A percentile compares a stretch with the other conserved stretches of the same genome.
Conservation (phyloP, 2,113 vertebrate genomes). For the Psittacara wagleri region DNA sequence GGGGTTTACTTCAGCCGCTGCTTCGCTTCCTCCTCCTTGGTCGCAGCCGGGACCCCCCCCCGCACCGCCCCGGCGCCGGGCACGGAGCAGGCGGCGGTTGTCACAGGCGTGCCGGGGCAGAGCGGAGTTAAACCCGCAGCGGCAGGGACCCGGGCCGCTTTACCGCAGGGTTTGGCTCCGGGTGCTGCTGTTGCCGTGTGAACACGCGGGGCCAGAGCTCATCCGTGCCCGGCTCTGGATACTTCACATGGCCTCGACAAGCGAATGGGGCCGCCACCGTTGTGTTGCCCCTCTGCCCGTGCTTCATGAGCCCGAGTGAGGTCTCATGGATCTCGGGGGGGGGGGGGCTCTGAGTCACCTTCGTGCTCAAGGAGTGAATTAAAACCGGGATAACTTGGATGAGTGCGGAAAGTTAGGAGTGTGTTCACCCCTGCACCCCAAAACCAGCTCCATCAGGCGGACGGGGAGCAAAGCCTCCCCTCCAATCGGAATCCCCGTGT, state of each 20-base stretch:
- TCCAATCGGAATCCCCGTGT: background rate
- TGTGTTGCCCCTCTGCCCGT: background rate
- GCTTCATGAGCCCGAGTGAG: background rate
- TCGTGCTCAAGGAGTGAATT: background rate
- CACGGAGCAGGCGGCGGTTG: background rate
- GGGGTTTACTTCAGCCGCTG: background rate
- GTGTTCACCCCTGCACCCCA: fast-evolving
- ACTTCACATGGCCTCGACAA: background rate
- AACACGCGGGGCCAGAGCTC: background rate
- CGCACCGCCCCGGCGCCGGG: background rate
- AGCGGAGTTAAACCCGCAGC: background rate
- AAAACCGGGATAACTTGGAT: fast-evolving
- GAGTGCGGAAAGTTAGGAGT: background rate
- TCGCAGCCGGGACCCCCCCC: background rate
- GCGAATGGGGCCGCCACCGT: background rate
- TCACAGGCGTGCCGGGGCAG: background rate
- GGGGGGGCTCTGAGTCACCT: background rate
- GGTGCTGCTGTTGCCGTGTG: background rate
- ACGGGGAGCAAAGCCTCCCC: background rate
- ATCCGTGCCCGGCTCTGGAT: background rate
- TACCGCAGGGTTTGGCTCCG: background rate
- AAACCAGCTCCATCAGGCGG: background rate
- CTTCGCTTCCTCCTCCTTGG: background rate
- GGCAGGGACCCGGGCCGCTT: background rate
- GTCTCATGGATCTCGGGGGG: background rate